phyloP scores from a whole-genome alignment of 2,888 invertebrate genomes.

The Ernsta delagoae region DNA sequence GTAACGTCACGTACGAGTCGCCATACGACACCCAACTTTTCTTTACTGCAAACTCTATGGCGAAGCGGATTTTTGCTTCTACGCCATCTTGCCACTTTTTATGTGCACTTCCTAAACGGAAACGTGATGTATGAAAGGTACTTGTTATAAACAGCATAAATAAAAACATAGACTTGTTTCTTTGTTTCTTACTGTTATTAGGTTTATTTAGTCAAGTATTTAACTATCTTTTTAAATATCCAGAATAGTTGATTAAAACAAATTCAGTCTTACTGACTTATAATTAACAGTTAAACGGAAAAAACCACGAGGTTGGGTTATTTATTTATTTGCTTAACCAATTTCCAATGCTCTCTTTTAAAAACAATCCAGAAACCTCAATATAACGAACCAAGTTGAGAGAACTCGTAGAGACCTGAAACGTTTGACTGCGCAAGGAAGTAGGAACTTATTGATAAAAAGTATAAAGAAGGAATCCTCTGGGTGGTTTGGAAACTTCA shows the following conservation, averaged over 20 bases:
- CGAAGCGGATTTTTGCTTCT: conserved; percentile 56
- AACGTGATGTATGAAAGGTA: neutral
- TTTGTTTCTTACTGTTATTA: too few relatives aligned
- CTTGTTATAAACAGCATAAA: neutral
- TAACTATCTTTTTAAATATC: too few relatives aligned
- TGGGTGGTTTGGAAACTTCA: conserved; percentile 33
- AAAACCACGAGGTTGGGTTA: too few relatives aligned
- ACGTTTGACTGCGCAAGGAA: conserved; percentile 17
- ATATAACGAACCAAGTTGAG: neutral
- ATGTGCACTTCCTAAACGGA: conserved; percentile 7
- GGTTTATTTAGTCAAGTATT: too few relatives aligned
- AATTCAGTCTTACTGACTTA: too few relatives aligned
- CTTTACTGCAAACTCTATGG: conserved; percentile 58
- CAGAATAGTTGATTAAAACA: too few relatives aligned
- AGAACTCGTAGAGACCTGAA: conserved; percentile 9
- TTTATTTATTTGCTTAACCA: neutral
- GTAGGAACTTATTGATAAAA: conserved; percentile 33
- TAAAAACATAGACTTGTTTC: neutral
- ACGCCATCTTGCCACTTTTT: conserved; percentile 51
- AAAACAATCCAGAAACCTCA: neutral
- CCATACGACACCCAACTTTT: conserved; percentile 55
- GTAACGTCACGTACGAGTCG: conserved; percentile 60
- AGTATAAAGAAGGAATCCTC: conserved; percentile 26
- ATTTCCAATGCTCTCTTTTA: neutral
- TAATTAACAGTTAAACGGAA: too few relatives aligned